Evolutionary conservation across 2,797 vertebrate genomes (phyloP), one percentile per base, ranked within the genome.

Genomic region (Sylvia borin): DNA sequence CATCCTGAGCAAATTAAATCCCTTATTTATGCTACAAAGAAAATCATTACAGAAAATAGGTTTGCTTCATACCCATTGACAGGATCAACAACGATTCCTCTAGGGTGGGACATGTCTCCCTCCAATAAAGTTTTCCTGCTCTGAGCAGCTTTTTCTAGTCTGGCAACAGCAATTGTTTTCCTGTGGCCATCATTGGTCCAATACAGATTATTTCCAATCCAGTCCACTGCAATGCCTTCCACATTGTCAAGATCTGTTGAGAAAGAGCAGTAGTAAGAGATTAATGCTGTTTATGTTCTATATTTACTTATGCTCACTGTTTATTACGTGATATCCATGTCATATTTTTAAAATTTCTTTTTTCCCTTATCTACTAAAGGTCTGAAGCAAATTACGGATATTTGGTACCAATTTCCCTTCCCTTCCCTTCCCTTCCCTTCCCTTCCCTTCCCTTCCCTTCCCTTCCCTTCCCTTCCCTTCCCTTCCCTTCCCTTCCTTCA

Each of bases 31-130:
- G 32, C 6, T 22, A 16, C 19, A 25, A 51, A 83, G 42, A 61
- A 22, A 76, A 38, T 2, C 5, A 22, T 43, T 40, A 51, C 65
- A 65, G 31, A 83, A 32, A 80, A 71, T 7, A 47, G 67, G 29
- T 71, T 32, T 45, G 36, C 29, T 76, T 58, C 98, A 81, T 98
- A 99, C 99, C 99, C 99, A 93, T 99, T 99, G 51, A 98, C 98
- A 88, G 99, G 99, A 98, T 99, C 99, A 11, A 99, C 98, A 82
- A 99, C 99, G n/a, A 99, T 99, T 96, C 99, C 99, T 94, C 99
- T 97, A 17, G 99, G 99, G 91, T 99, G 99, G 17, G 99, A 99
- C 99, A 99, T 99, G 87, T 99, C 99, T 86, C 99, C 99, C 70
- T 99, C 99, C 96, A 99, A 66, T 47, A 99, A 97, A 20, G 99